Evolutionary conservation across 2,113 vertebrate species (phyloP).

Genomic region (Cyprinus carpio): DNA sequence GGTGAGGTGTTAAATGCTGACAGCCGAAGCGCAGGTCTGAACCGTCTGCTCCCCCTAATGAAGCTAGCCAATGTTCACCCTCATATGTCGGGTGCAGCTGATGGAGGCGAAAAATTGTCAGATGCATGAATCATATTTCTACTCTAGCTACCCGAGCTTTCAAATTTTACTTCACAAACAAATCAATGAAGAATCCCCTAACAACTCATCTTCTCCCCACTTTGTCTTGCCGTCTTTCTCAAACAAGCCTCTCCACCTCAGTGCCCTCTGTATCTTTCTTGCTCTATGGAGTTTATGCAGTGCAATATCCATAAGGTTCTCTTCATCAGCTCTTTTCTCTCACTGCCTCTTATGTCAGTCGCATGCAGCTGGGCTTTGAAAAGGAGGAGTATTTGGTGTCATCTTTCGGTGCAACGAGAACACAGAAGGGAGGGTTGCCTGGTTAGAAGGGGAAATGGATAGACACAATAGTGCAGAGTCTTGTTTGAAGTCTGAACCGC

Average conservation of each 20-base stretch:
- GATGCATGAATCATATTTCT: conserved; percentile 17
- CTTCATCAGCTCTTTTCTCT: conserved; percentile 30
- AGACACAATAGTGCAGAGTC: conserved; percentile 42
- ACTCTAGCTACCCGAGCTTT: background rate
- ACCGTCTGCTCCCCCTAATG: conserved; percentile 35
- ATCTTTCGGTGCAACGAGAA: conserved; percentile 35
- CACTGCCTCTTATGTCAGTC: conserved; percentile 27
- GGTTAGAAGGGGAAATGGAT: conserved; percentile 1
- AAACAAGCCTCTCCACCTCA: background rate
- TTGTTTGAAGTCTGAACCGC: conserved; percentile 50
- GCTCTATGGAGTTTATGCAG: conserved; percentile 1
- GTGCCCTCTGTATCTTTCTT: background rate
- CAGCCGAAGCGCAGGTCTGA: conserved; percentile 15
- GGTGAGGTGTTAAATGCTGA: conserved; percentile 48
- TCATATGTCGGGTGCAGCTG: conserved; percentile 7
- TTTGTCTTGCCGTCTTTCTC: background rate
- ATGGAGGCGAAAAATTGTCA: conserved; percentile 14
- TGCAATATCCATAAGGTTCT: conserved; percentile 10
- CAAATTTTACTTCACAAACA: conserved; percentile 19
- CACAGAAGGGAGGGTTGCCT: conserved; percentile 27
- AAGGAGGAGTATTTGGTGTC: conserved; percentile 35
- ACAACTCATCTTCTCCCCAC: background rate
- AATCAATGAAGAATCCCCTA: conserved; percentile 12
- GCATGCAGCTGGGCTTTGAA: conserved; percentile 30
- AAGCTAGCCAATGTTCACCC: background rate